These are phyloP conservation scores for Setophaga petechia DNA, from an alignment of 2,113 vertebrate genomes.

Conservation along the genomic window DNA sequence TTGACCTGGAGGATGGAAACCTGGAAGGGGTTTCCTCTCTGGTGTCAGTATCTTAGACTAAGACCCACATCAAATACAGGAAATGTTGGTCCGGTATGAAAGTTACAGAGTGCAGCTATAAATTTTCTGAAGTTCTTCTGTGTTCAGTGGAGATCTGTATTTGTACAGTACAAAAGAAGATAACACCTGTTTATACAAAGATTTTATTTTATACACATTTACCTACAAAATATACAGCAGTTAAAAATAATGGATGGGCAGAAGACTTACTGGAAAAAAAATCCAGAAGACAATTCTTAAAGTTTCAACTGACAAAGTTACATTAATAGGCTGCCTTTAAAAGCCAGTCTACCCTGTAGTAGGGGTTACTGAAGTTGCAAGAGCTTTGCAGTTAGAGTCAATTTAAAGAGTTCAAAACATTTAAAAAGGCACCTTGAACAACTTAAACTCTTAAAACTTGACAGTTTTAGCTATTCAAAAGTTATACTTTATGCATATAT, in stretches of 20 bases:
- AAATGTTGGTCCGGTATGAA: neutral
- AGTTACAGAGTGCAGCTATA: neutral
- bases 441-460: conserved; percentile 61
- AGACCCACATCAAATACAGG: neutral
- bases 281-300: conserved; percentile 44
- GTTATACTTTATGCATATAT: neutral
- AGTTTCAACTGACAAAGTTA: conserved; percentile 35
- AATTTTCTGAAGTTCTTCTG: neutral
- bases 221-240: conserved; percentile 79
- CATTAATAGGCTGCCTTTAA: conserved; percentile 7
- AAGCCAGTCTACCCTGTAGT: conserved; percentile 4
- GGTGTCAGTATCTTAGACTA: neutral
- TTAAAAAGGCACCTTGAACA: conserved; percentile 74
- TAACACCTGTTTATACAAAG: conserved; percentile 69
- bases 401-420: conserved; percentile 59
- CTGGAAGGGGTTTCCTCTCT: neutral
- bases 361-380: conserved; percentile 19
- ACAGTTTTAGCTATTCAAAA: conserved; percentile 29
- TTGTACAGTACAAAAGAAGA: conserved; percentile 17
- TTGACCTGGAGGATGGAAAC: neutral
- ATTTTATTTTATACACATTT: conserved; percentile 79
- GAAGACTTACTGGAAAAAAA: conserved; percentile 37
- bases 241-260: conserved; percentile 64
- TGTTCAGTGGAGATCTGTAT: neutral
- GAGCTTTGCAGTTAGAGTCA: conserved; percentile 48